A percentile compares a stretch with the other conserved stretches of the same genome.
These are phyloP conservation scores for Syngnathus typhle DNA, from an alignment of 2,113 vertebrate species.

Conservation along the genomic window DNA sequence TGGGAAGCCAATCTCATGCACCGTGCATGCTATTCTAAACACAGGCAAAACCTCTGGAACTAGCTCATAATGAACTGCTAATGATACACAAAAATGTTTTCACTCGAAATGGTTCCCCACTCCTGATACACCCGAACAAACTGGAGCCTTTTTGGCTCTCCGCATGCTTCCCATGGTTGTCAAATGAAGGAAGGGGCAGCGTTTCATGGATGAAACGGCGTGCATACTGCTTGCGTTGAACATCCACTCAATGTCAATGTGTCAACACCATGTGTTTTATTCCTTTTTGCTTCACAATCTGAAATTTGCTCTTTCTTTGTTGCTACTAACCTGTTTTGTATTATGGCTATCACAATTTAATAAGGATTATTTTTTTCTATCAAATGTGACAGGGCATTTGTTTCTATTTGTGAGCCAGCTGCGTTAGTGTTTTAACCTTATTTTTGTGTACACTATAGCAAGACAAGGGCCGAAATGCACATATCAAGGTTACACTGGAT, in stretches of 20 bases:
- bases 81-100: background rate
- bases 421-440: constrained; percentile 30
- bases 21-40: background rate
- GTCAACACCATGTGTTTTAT: constrained; percentile 13
- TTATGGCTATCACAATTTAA: constrained; percentile 43
- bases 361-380: constrained; percentile 51
- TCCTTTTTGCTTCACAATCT: background rate
- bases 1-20: background rate
- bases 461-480: constrained; percentile 46
- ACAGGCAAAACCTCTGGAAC: background rate
- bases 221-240: background rate
- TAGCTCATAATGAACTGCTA: background rate
- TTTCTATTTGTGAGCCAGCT: constrained; percentile 48
- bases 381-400: constrained; percentile 53
- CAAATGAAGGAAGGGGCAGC: background rate
- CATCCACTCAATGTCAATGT: constrained; percentile 2
- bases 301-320: constrained; percentile 15
- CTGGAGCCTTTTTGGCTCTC: background rate
- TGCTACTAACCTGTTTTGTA: constrained; percentile 30
- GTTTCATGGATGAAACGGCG: background rate
- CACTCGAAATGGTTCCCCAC: background rate
- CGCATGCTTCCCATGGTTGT: background rate
- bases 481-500: constrained; percentile 50
- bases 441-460: constrained; percentile 67
- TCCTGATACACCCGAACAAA: background rate